A percentile compares a stretch with the other conserved stretches of the same genome.
Conservation (phyloP, 2,797 vertebrate species). For the Sebastes matsubarae region DNA sequence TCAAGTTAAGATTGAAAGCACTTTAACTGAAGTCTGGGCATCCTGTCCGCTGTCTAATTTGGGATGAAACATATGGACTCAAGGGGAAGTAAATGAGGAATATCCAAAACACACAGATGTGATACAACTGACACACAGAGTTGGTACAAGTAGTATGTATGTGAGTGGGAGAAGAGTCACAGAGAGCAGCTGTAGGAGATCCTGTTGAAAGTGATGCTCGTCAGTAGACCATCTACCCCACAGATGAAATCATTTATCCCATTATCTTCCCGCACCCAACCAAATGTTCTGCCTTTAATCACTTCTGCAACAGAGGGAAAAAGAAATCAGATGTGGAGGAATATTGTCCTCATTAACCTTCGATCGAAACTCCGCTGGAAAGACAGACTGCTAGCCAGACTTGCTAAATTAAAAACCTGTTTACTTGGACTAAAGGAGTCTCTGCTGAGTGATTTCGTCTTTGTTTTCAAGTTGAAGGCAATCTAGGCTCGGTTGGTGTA, state of each 20-base stretch:
- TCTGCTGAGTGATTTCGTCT: neutral
- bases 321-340: slow-evolving; percentile 20
- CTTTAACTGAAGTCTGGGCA: neutral
- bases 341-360: slow-evolving; percentile 60
- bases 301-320: neutral
- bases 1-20: neutral
- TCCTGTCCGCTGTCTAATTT: neutral
- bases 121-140: neutral
- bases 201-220: slow-evolving; percentile 6
- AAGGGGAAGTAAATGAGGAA: neutral
- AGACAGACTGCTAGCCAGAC: slow-evolving; percentile 23
- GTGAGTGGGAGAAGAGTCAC: neutral
- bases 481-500: neutral
- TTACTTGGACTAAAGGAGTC: slow-evolving; percentile 10
- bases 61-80: neutral
- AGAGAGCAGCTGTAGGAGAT: slow-evolving; percentile 26
- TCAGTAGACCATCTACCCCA: slow-evolving; percentile 11
- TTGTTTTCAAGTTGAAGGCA: slow-evolving; percentile 26
- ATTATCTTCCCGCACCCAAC: slow-evolving; percentile 9
- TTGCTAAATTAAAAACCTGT: slow-evolving; percentile 25
- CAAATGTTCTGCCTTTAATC: slow-evolving; percentile 13
- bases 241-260: slow-evolving; percentile 55
- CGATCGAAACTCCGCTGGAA: slow-evolving; percentile 17
- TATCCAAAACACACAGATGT: neutral
- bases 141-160: neutral